Evolutionary conservation across 2,888 invertebrate genomes (phyloP).

Genomic region (Archips crataeganus): DNA sequence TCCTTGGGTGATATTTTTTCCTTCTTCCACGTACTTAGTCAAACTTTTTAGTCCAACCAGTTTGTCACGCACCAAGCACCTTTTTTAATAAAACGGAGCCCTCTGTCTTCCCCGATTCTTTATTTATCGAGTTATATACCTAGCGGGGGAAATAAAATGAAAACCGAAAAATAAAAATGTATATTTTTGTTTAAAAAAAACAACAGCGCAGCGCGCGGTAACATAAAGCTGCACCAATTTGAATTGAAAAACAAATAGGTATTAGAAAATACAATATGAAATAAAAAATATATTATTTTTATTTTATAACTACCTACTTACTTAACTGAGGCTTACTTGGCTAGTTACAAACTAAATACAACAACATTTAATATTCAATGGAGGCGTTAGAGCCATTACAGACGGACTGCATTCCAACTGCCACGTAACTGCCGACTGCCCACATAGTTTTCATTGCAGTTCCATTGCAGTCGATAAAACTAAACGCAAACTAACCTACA

Average conservation of each 20-base stretch:
- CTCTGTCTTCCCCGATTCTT: too few relatives aligned
- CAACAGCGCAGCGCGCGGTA: constrained; percentile 9
- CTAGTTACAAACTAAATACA: constrained; percentile 33
- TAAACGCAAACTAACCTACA: too few relatives aligned
- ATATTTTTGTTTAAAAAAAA: constrained; percentile 31
- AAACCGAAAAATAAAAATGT: constrained; percentile 24
- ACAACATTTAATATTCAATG: constrained; percentile 25
- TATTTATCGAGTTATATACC: too few relatives aligned
- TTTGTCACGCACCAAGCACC: too few relatives aligned
- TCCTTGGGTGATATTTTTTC: too few relatives aligned
- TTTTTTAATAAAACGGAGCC: too few relatives aligned
- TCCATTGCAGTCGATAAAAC: too few relatives aligned
- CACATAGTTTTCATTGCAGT: too few relatives aligned
- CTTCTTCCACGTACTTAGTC: too few relatives aligned
- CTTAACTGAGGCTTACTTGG: constrained; percentile 21
- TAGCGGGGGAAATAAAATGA: neutral
- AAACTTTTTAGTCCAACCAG: too few relatives aligned
- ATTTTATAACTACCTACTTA: constrained; percentile 1
- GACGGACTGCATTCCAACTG: too few relatives aligned
- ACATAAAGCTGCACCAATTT: constrained; percentile 20
- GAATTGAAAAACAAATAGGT: constrained; percentile 17
- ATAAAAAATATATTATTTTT: constrained; percentile 22
- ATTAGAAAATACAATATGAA: constrained; percentile 2
- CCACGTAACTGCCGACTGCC: too few relatives aligned
- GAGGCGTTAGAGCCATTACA: neutral